Percentiles rank a stretch among this genome's conserved stretches.
phyloP scores from a whole-genome alignment of 2,888 invertebrate genomes.

The Eubasilissa splendida region DNA sequence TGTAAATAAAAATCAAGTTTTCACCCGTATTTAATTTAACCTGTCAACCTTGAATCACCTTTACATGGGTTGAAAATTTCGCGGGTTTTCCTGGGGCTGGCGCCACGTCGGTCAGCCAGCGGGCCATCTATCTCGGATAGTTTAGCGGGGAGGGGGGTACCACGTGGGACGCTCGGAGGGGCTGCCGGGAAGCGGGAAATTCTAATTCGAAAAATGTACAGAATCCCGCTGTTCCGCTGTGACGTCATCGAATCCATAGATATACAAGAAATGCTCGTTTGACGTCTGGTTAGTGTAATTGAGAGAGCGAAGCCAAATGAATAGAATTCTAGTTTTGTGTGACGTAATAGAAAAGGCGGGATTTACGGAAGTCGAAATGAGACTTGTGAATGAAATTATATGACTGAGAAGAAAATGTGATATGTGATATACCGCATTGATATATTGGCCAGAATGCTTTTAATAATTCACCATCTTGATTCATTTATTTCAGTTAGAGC shows the following conservation, averaged over 20 bases:
- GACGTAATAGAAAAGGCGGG: no score
- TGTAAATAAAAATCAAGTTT: no score
- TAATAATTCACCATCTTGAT: no score
- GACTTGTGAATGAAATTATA: no score
- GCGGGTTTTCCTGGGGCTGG: conserved; percentile 44
- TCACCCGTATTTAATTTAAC: no score
- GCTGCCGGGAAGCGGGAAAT: conserved; percentile 18
- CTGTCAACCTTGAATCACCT: conserved; percentile 14
- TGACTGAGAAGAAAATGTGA: no score
- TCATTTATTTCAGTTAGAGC: no score
- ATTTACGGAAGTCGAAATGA: no score
- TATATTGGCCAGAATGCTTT: no score
- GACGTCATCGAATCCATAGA: conserved; percentile 31
- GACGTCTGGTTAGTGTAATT: not conserved
- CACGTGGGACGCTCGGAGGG: conserved; percentile 38
- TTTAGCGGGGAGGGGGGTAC: conserved; percentile 7
- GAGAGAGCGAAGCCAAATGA: no score
- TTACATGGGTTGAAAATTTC: conserved; percentile 35
- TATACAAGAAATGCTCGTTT: not conserved
- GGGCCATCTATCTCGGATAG: conserved; percentile 55
- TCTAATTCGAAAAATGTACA: conserved; percentile 55
- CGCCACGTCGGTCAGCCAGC: conserved; percentile 57
- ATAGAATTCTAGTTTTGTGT: no score
- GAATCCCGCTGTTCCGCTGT: conserved; percentile 36
- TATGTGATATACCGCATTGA: no score